Conservation (phyloP, 2,113 vertebrate species). For the Actenoides lindsayi region DNA sequence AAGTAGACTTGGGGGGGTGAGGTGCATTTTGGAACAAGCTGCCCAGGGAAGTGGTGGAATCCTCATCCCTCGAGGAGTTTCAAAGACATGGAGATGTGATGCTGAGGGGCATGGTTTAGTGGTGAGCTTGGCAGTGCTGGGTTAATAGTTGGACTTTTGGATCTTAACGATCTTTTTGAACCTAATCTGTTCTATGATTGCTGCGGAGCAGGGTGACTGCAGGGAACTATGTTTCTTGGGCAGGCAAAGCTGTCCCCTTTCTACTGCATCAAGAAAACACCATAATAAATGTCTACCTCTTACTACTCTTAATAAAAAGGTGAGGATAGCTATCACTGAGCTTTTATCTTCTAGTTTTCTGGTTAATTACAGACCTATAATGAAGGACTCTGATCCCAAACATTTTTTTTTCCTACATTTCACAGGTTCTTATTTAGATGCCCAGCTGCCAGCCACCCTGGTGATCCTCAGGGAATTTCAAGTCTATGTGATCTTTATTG, state of each 20-base stretch:
- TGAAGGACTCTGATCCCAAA: neutral
- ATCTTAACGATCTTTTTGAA: neutral
- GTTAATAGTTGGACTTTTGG: neutral
- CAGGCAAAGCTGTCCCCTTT: neutral
- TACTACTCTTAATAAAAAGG: neutral
- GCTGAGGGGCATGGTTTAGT: too few species aligned
- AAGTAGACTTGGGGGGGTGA: neutral
- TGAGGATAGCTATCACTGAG: neutral
- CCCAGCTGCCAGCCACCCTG: neutral
- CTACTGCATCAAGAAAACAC: neutral
- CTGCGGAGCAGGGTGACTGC: neutral
- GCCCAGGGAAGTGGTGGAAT: neutral
- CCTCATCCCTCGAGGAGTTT: neutral
- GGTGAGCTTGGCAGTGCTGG: neutral
- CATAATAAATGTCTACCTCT: neutral
- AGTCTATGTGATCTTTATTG: neutral
- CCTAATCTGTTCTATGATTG: neutral
- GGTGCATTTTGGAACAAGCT: neutral
- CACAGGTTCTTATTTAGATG: neutral
- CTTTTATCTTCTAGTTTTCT: neutral
- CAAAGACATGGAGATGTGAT: neutral
- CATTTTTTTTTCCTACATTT: neutral
- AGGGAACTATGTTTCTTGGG: neutral
- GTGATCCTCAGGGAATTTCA: neutral
- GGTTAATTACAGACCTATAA: neutral